Evolutionary conservation across 2,888 invertebrate species (phyloP).

Genomic region (Drosophila limbata): DNA sequence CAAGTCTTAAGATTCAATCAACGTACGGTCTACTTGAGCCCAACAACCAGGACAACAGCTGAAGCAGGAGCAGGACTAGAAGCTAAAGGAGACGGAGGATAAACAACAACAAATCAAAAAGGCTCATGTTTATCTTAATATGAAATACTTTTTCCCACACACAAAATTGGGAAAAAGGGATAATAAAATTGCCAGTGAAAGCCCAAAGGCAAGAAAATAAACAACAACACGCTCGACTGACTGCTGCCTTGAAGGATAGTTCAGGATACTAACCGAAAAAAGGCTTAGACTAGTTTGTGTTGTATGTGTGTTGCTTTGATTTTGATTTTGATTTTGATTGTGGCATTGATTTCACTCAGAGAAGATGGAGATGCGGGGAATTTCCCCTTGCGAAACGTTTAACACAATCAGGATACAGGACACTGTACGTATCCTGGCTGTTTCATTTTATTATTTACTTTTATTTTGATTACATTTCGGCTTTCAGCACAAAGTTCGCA

Average conservation of each 20-base stretch:
- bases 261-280: slow-evolving; percentile 45
- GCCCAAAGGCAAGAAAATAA: slow-evolving; percentile 70
- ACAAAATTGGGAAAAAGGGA: slow-evolving; percentile 61
- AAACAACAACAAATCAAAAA: slow-evolving; percentile 69
- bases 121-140: slow-evolving; percentile 77
- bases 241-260: slow-evolving; percentile 64
- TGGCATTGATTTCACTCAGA: slow-evolving; percentile 73
- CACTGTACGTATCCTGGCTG: slow-evolving; percentile 6
- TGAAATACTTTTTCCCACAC: slow-evolving; percentile 58
- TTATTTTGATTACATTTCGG: slow-evolving; percentile 77
- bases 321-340: slow-evolving; percentile 76
- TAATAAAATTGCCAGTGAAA: slow-evolving; percentile 69
- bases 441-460: slow-evolving; percentile 70
- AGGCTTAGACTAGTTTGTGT: slow-evolving; percentile 66
- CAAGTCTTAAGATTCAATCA: slow-evolving; percentile 74
- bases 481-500: slow-evolving; percentile 53
- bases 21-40: slow-evolving; percentile 62
- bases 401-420: slow-evolving; percentile 62
- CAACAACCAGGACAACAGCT: slow-evolving; percentile 31
- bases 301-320: slow-evolving; percentile 48
- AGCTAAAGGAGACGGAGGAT: slow-evolving; percentile 14
- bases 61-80: slow-evolving; percentile 9
- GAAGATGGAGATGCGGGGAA: not conserved
- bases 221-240: slow-evolving; percentile 65
- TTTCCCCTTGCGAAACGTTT: slow-evolving; percentile 55